Base-by-base conservation (phyloP, 2,113 vertebrate genomes). In the Oryzias woworae region DNA sequence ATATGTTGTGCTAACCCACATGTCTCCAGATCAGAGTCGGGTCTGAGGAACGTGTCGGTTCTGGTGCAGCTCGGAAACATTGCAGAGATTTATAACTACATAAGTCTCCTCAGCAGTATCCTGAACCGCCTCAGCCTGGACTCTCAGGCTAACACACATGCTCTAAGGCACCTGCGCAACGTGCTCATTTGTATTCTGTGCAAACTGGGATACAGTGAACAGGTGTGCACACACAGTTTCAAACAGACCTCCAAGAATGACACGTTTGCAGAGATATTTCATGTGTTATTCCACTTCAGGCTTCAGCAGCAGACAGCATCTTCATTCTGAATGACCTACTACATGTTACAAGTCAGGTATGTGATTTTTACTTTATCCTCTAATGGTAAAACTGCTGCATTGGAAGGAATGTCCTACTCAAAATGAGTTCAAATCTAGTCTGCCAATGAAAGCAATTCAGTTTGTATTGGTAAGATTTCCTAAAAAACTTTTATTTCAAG, bases 121-220 rank as follows among this genome's bases (percentile, higher is more conserved):
- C 82, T 95, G 54, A 90, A 90, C 66, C 86, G 88, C 55, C 79
- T 94, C 78, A 80, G 78, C 64, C 71, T 73, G 59, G 85, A 89
- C 8, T 1, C 42, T 2, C 50, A 68, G 3, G 66, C 66, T 16
- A 69, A 62, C 3, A 69, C 74, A 22, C 64, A 62, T 0, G 67
- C 69, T 4, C 92, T 89, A 72, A 84, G 63, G 20, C 69, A n/a
- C 52, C 72, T 84, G 16, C 92, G 91, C 53, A 88, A 77, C 4
- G 50, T 69, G 16, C 82, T 95, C 2, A 87, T 94, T 66, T 72
- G 80, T 54, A 81, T 82, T 0, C 16, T 82, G 1, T 93, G 90
- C 67, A 56, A 73, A 2, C 69, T 92, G 0, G 20, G 84, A 17
- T 58, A 75, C 58, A 54, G 17, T 7, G 80, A 88, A 43, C 85